Conservation (phyloP, 2,797 vertebrate species). For the Pseudotriccus pelzelni region DNA sequence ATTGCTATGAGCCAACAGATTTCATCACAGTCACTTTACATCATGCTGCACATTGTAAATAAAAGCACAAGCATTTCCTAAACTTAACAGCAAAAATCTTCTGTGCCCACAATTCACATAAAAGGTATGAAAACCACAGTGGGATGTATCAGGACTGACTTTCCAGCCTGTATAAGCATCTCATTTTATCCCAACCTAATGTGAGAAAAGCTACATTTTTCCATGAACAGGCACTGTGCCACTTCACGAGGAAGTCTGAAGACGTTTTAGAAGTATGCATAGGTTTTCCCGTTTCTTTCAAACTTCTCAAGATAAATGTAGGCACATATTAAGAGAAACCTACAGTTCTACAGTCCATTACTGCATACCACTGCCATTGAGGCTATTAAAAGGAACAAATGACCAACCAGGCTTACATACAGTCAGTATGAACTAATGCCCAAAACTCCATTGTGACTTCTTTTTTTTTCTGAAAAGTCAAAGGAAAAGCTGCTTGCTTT, state of each 20-base stretch:
- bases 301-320: neutral
- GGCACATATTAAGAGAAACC: neutral
- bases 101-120: neutral
- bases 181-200: neutral
- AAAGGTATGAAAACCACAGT: neutral
- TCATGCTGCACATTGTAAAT: neutral
- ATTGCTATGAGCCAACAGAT: neutral
- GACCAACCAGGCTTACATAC: neutral
- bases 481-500: neutral
- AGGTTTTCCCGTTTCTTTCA: neutral
- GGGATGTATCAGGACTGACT: neutral
- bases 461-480: neutral
- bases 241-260: neutral
- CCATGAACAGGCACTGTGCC: neutral
- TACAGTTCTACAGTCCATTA: neutral
- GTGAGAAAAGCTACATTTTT: neutral
- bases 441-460: neutral
- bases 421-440: neutral
- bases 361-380: neutral
- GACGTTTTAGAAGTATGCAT: neutral
- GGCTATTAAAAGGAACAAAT: neutral
- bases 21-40: neutral
- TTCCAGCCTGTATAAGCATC: neutral
- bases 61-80: neutral
- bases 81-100: neutral